Evolutionary conservation across 2,888 invertebrate species (phyloP).

Genomic region (Drosophila recens): DNA sequence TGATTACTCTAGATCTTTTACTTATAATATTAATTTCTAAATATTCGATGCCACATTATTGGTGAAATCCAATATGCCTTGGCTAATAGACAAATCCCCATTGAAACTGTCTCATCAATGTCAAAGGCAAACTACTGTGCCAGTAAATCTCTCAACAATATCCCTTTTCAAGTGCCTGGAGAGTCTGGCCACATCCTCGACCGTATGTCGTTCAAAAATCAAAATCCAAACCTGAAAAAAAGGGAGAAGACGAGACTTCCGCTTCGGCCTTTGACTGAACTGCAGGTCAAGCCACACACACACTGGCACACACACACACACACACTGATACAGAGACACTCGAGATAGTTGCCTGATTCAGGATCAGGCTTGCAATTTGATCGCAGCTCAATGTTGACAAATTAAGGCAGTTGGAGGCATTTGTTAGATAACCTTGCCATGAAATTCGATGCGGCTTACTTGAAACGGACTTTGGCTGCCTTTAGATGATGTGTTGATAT

Average conservation of each 20-base stretch:
- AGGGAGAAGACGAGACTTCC: conserved; percentile 60
- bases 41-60: conserved; percentile 14
- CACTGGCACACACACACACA: conserved; percentile 1
- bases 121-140: conserved; percentile 30
- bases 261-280: conserved; percentile 47
- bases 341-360: conserved; percentile 22
- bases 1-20: conserved; percentile 13
- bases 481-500: conserved; percentile 73
- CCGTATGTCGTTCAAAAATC: conserved; percentile 48
- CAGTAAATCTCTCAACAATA: conserved; percentile 47
- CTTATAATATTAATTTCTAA: conserved; percentile 13
- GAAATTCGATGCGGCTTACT: conserved; percentile 68
- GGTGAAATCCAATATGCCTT: conserved; percentile 44
- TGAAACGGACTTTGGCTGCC: conserved; percentile 41
- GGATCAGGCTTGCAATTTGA: conserved; percentile 64
- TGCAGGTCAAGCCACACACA: conserved; percentile 61
- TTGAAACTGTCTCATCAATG: conserved; percentile 56
- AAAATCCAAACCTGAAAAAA: conserved; percentile 24
- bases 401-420: conserved; percentile 57
- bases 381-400: conserved; percentile 66
- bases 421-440: conserved; percentile 49
- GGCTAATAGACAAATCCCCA: conserved; percentile 43
- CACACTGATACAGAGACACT: conserved; percentile 1
- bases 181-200: conserved; percentile 48
- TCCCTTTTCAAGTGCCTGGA: conserved; percentile 55